Base-by-base conservation (phyloP, 2,888 invertebrate species). In the Meloe dianella region DNA sequence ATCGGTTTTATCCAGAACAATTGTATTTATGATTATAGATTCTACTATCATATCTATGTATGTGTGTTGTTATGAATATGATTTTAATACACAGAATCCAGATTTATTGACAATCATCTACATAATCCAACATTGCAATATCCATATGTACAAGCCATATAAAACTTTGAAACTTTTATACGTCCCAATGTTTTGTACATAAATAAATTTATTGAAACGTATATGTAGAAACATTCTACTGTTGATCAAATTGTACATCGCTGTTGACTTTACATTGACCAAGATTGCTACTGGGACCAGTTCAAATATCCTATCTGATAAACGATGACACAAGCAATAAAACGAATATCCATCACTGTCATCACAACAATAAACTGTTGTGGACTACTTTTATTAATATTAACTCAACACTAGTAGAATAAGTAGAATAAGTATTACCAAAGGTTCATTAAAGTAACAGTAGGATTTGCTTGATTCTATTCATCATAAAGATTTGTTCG, bases 271-370 rank as follows among this genome's bases (percentile, higher is more conserved):
- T 17, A 41, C 41, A 41, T 8, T 41, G 41, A n/a, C 41, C 41
- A 41, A 41, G 17, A 41, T 41, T 41, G 41, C 41, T n/a, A 41
- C 41, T n/a, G 41, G 41, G 41, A 17, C 41, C 41, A 57, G 32
- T 57, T 30, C 20, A 57, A 57, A 57, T 32, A 57, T 57, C 32
- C 14, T 9, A 9, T 20, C 12, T 24, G 59, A 38, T 59, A 59
- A 35, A 59, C 22, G 58, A 58, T 30, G 58, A 58, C 35, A 59
- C 27, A 24, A 4, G 59, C 38, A 59, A 59, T 59, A 59, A 59
- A 59, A 20, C 17, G 38, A 22, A 17, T 22, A 59, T 59, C 35
- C 59, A 59, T 59, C 59, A 30, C 35, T 59, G 59, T 59, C 59
- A 59, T 59, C 59, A 35, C 35, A 22, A 47, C 20, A 20, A 47